These are phyloP conservation scores for Mechanitis mazaeus DNA, from an alignment of 2,888 invertebrate genomes.

Conservation along the genomic window DNA sequence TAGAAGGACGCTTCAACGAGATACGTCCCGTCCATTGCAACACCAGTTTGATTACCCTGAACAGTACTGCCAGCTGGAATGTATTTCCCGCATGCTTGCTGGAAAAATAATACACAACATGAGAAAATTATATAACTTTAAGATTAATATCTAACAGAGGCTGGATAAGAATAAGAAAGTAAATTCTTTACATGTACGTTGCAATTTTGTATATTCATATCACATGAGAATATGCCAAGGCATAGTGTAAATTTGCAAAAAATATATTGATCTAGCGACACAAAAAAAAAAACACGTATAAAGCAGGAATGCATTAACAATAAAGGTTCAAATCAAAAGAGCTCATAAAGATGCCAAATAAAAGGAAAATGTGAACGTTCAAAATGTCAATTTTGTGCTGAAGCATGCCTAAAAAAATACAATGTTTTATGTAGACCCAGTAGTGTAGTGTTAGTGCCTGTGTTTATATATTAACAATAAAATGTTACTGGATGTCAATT, in stretches of 20 bases:
- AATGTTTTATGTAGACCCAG: conserved; percentile 58
- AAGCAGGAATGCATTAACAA: conserved; percentile 1
- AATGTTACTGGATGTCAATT: not conserved
- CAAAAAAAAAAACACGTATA: not conserved
- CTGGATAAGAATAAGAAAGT: not conserved
- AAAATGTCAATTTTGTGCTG: conserved; percentile 26
- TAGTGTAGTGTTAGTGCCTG: conserved; percentile 54
- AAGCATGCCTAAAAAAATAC: conserved; percentile 28
- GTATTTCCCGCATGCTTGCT: conserved; percentile 91
- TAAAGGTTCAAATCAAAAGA: not conserved
- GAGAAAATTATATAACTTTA: not conserved
- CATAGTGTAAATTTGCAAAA: too few species aligned
- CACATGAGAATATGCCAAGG: too few species aligned
- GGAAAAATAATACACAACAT: conserved; percentile 45
- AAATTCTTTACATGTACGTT: too few species aligned
- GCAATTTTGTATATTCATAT: too few species aligned
- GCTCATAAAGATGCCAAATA: not conserved
- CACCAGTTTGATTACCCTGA: conserved; percentile 87
- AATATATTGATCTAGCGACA: too few species aligned
- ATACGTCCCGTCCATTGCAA: conserved; percentile 90
- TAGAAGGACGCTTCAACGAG: conserved; percentile 91
- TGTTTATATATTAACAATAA: not conserved
- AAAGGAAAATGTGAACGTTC: not conserved
- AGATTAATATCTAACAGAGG: not conserved
- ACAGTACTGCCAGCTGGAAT: conserved; percentile 90